phyloP scores from a whole-genome alignment of 2,888 invertebrate species.

The Morpho helenor region DNA sequence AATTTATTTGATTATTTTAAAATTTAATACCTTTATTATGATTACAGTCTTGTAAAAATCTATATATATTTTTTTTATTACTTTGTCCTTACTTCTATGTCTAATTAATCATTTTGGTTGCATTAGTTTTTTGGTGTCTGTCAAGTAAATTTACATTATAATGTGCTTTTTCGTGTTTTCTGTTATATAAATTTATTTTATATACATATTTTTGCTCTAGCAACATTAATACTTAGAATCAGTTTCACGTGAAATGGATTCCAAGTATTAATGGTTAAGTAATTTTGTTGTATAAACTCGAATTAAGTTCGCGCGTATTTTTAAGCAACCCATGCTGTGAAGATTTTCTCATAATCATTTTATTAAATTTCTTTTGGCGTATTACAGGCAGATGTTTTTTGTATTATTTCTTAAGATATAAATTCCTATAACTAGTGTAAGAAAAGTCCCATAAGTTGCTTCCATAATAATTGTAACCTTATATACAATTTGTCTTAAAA shows the following conservation, averaged over 20 bases:
- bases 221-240: constrained; percentile 50
- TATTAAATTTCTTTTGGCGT: constrained; percentile 10
- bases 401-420: constrained; percentile 32
- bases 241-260: constrained; percentile 39
- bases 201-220: constrained; percentile 25
- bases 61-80: no score
- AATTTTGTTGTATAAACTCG: constrained; percentile 31
- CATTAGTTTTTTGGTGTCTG: no score
- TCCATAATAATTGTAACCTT: constrained; percentile 67
- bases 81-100: no score
- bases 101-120: no score
- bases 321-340: constrained; percentile 19
- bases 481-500: constrained; percentile 56
- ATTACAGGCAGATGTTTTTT: constrained; percentile 31
- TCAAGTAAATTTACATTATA: no score
- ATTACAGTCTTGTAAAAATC: no score
- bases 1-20: no score
- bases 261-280: constrained; percentile 53
- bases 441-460: constrained; percentile 65
- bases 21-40: no score
- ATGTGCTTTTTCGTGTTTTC: neutral
- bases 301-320: constrained; percentile 17
- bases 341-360: constrained; percentile 14
- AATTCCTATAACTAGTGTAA: constrained; percentile 29
- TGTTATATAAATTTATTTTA: no score